These are phyloP conservation scores for Sericinus montela DNA, from an alignment of 2,888 invertebrate species.

Conservation along the genomic window DNA sequence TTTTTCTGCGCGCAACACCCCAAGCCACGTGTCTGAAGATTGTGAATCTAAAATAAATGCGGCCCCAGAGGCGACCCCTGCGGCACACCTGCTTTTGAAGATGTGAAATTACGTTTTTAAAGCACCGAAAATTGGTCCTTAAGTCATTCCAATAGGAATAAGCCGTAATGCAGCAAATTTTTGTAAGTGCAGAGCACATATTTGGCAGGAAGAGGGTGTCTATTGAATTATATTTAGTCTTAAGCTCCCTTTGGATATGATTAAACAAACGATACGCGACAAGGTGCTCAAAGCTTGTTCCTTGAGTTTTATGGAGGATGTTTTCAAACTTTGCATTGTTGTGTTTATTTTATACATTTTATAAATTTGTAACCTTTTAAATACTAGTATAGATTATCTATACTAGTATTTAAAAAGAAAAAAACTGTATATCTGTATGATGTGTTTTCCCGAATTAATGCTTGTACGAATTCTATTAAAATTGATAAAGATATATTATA, in stretches of 20 bases:
- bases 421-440: no score
- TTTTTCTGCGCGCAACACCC: constrained; percentile 69
- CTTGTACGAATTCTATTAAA: no score
- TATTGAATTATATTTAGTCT: constrained; percentile 76
- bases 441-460: no score
- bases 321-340: not conserved
- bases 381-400: no score
- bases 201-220: constrained; percentile 78
- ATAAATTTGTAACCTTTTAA: no score
- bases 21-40: constrained; percentile 69
- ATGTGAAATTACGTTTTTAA: constrained; percentile 28
- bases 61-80: constrained; percentile 61
- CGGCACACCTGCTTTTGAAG: constrained; percentile 65
- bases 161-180: constrained; percentile 23
- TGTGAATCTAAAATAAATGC: constrained; percentile 71
- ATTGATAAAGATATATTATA: no score
- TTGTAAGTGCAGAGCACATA: constrained; percentile 55
- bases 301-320: constrained; percentile 2
- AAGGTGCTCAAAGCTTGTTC: constrained; percentile 64
- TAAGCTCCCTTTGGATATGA: constrained; percentile 67
- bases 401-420: no score
- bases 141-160: constrained; percentile 34
- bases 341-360: no score
- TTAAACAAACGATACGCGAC: constrained; percentile 70
- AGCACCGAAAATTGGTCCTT: constrained; percentile 34